Base-by-base conservation (phyloP, 2,113 vertebrate species). In the Synodontis membranacea region DNA sequence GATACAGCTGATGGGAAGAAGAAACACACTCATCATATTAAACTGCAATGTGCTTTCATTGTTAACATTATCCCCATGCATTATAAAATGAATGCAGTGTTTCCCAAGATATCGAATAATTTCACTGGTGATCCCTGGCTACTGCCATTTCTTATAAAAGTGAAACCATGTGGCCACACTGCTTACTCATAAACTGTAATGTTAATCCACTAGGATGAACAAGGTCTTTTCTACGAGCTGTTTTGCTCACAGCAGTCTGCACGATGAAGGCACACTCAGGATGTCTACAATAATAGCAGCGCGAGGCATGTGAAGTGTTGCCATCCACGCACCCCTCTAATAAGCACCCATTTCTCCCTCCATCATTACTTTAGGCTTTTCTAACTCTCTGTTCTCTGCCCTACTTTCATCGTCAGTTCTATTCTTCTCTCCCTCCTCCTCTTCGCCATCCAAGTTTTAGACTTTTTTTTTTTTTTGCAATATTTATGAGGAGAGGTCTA, bases 401-500 rank as follows among this genome's bases (percentile, higher is more conserved):
- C 89, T 90, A 90, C 89, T 90, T 90, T 86, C 81, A 84, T 76
- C 83, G 34, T 87, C 83, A 84, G 28, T 80, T 87, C 78, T 54
- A 86, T 86, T 86, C 85, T 87, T 81, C 70, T 80, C 75, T 60
- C 64, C 39, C 80, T 31, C 62, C 28, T 44, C 80, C 64, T 80
- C 83, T 76, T 89, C 75, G 72, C 85, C 54, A 74, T 84, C 82
- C 86, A 87, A 91, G 85, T 89, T 90, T 88, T 87, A 78, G 81
- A 87, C 87, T 91, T 89, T 84, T 58, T 28, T 58, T 58, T 58
- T 64, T 82, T 91, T 64, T 82, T 91, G 78, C 86, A 88, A 90
- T 90, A 91, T 91, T 91, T 84, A 91, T 91, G 84, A 91, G 86
- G 54, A 78, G 84, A 84, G 86, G 87, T 86, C 89, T 85, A 86